Conservation (phyloP, 2,797 vertebrate species). For the Channa striata region DNA sequence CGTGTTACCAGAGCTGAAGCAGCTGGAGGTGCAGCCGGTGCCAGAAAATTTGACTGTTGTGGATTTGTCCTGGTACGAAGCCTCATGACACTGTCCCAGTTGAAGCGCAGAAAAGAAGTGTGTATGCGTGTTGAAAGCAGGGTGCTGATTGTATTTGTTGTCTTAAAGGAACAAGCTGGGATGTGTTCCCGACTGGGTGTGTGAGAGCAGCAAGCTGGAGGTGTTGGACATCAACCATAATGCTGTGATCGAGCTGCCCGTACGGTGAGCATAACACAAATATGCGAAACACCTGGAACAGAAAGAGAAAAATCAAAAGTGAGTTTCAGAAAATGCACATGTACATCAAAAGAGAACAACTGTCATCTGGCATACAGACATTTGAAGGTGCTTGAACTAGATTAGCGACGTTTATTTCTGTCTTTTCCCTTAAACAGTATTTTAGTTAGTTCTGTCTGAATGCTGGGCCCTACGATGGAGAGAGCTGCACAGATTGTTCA, state of each 20-base stretch:
- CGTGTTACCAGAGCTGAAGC: constrained; percentile 86
- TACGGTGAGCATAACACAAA: constrained; percentile 84
- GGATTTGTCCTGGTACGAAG: constrained; percentile 94
- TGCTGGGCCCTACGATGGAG: neutral
- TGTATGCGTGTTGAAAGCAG: constrained; percentile 2
- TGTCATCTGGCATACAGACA: neutral
- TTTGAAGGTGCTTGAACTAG: no score
- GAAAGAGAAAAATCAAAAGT: neutral
- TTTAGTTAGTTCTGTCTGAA: neutral
- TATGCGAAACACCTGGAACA: neutral
- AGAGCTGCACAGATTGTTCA: neutral
- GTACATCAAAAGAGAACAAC: neutral
- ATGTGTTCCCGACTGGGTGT: constrained; percentile 91
- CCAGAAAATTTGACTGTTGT: constrained; percentile 90
- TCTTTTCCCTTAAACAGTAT: no score
- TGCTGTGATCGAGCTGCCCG: constrained; percentile 90
- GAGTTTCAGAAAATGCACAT: no score
- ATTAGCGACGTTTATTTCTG: no score
- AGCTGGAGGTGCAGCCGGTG: constrained; percentile 91
- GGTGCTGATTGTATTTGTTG: constrained; percentile 30
- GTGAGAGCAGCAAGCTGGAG: constrained; percentile 92
- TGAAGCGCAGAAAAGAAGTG: neutral
- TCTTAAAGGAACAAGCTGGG: constrained; percentile 89
- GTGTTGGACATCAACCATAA: constrained; percentile 94
- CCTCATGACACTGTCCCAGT: constrained; percentile 26